Evolutionary conservation across 2,888 invertebrate genomes (phyloP).

Genomic region (Drosophila cyrtoloma): DNA sequence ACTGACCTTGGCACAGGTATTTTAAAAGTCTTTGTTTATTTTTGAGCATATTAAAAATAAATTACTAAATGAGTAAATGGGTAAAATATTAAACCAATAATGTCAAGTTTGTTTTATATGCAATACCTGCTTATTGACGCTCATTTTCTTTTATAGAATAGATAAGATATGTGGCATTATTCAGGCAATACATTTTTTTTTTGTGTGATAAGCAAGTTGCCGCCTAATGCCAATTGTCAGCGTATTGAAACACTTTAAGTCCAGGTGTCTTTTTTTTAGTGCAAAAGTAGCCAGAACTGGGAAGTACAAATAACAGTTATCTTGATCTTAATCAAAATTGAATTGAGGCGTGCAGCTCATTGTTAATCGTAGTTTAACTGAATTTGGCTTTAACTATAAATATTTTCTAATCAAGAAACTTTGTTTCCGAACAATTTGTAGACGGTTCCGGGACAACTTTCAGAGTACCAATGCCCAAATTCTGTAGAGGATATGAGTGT

Average conservation of each 20-base stretch:
- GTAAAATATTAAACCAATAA: slow-evolving; percentile 45
- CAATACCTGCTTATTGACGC: slow-evolving; percentile 2
- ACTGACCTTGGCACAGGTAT: slow-evolving; percentile 37
- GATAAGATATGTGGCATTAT: slow-evolving; percentile 43
- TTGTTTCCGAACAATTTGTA: neutral
- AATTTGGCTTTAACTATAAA: neutral
- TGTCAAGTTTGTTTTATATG: slow-evolving; percentile 13
- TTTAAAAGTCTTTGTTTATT: slow-evolving; percentile 40
- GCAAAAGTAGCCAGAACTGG: neutral
- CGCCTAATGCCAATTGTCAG: slow-evolving; percentile 8
- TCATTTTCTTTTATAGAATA: neutral
- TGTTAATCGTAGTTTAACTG: neutral
- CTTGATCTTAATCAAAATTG: neutral
- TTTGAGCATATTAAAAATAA: slow-evolving; percentile 39
- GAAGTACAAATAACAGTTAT: neutral
- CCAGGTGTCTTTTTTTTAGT: neutral
- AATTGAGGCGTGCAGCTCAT: neutral
- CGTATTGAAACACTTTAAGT: neutral
- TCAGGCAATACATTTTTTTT: slow-evolving; percentile 20
- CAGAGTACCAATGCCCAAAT: neutral
- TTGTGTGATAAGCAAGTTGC: slow-evolving; percentile 45
- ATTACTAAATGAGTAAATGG: slow-evolving; percentile 45
- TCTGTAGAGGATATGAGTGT: neutral
- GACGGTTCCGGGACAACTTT: neutral
- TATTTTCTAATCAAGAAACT: too few relatives aligned